Evolutionary conservation across 1,140 invertebrate species (phyloP).

Genomic region (Drosophila insularis): DNA sequence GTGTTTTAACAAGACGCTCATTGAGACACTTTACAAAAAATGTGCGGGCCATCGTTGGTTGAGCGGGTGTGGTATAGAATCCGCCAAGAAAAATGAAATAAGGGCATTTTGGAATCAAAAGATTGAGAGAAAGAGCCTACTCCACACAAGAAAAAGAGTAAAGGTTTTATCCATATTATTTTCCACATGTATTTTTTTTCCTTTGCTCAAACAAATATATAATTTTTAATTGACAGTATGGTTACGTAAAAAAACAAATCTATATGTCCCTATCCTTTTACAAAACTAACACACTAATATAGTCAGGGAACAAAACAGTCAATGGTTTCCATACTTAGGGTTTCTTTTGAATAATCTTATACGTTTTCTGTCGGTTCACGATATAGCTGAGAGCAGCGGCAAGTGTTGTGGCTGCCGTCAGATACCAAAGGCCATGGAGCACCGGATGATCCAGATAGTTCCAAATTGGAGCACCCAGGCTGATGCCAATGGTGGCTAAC

Average conservation of each 20-base stretch:
- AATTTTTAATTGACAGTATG: too few relatives aligned
- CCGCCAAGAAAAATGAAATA: background rate
- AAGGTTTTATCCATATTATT: too few relatives aligned
- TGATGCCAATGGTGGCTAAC: constrained; percentile 84
- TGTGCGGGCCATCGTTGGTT: constrained; percentile 15
- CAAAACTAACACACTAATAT: too few relatives aligned
- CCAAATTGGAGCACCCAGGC: constrained; percentile 78
- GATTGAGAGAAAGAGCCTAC: too few relatives aligned
- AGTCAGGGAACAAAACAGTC: too few relatives aligned
- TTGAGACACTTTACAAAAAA: constrained; percentile 71
- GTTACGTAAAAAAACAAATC: too few relatives aligned
- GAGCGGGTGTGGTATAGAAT: background rate
- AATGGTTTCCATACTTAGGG: too few relatives aligned
- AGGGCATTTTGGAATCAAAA: too few relatives aligned
- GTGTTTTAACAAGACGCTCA: constrained; percentile 75
- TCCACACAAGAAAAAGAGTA: too few relatives aligned
- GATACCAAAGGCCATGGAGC: constrained; percentile 90
- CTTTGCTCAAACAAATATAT: too few relatives aligned
- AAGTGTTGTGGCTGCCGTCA: constrained; percentile 92
- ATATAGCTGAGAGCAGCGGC: constrained; percentile 92
- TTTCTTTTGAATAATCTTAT: constrained; percentile 86
- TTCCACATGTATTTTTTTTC: too few relatives aligned
- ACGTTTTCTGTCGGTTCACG: constrained; percentile 91
- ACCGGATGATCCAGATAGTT: constrained; percentile 86
- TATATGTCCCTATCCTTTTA: too few relatives aligned